Evolutionary conservation across 2,113 vertebrate genomes (phyloP), one percentile per base, ranked within the genome.

Genomic region (Sprattus sprattus): DNA sequence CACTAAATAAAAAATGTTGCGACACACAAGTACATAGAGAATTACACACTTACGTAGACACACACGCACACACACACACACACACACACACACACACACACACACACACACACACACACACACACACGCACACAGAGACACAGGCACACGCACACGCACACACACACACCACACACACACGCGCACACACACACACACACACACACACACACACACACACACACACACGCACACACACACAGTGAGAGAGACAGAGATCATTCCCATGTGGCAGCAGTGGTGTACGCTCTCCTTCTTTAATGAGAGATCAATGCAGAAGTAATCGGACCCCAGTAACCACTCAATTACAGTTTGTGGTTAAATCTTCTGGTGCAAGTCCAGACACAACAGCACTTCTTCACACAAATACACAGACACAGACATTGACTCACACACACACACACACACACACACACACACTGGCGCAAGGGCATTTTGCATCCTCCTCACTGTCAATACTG

Each of bases 181-280:
- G n/a, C 54, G 20, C 54, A 57, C 54, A 22, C 54, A 57, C 54
- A 57, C 6, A 57, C 54, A 57, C 54, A 18, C 54, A 57, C 5
- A 57, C 54, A 11, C 54, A 64, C 60, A 64, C 60, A 64, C 60
- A 64, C 60, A 64, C 60, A 64, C 60, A 64, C 60, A 64, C 60
- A 64, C 60, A 64, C 60, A 25, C 60, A 64, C 60, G 25, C 60
- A 64, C 60, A 64, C 60, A 64, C 54, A n/a, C 54, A 22, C 54
- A 60, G 0, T 22, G 39, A 1, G 39, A 39, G 39, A 39, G 39
- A 39, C 1, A 1, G 39, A 67, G 52, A 54, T 18, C 15, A 54
- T 54, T 54, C 52, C 13, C 52, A 18, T 18, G 16, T 54, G 52
- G 52, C 13, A 54, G 52, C 15, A 4, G 52, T 54, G 52, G 52